Percentiles rank a stretch among this genome's conserved stretches.
Evolutionary conservation across 2,797 vertebrate genomes (phyloP).

Genomic region (Discoglossus pictus): DNA sequence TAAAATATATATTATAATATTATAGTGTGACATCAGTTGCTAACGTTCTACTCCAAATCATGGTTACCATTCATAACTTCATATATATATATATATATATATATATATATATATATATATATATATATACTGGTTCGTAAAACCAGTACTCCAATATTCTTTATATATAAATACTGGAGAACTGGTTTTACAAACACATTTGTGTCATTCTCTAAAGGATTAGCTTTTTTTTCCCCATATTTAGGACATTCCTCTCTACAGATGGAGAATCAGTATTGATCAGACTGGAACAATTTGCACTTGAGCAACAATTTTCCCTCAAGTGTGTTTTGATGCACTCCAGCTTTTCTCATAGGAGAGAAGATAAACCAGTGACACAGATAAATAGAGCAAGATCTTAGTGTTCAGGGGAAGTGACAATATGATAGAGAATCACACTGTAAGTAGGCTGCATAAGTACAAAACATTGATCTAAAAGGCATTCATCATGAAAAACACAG

Average conservation of each 20-base stretch:
- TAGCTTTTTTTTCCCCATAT: constrained; percentile 45
- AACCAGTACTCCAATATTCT: too few relatives aligned
- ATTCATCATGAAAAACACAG: constrained; percentile 25
- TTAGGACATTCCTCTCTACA: constrained; percentile 33
- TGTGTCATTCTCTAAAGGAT: constrained; percentile 28
- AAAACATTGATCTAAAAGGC: constrained; percentile 39
- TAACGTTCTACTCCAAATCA: too few relatives aligned
- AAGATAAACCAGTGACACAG: neutral
- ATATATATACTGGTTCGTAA: too few relatives aligned
- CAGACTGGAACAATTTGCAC: constrained; percentile 47
- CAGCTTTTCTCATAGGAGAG: constrained; percentile 19
- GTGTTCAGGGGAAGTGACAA: constrained; percentile 27
- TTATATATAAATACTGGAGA: too few relatives aligned
- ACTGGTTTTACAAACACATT: too few relatives aligned
- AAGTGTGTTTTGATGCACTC: constrained; percentile 24
- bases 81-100: too few relatives aligned
- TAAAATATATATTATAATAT: too few relatives aligned
- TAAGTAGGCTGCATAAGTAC: constrained; percentile 30
- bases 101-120: too few relatives aligned
- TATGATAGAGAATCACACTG: constrained; percentile 18
- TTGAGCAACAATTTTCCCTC: constrained; percentile 48
- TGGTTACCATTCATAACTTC: too few relatives aligned
- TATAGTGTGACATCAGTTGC: too few relatives aligned
- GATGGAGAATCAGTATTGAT: constrained; percentile 45
- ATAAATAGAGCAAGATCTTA: constrained; percentile 13